Evolutionary conservation across 1,140 invertebrate genomes (phyloP), one percentile per base, ranked within the genome.

Genomic region (Ridgeia piscesae): DNA sequence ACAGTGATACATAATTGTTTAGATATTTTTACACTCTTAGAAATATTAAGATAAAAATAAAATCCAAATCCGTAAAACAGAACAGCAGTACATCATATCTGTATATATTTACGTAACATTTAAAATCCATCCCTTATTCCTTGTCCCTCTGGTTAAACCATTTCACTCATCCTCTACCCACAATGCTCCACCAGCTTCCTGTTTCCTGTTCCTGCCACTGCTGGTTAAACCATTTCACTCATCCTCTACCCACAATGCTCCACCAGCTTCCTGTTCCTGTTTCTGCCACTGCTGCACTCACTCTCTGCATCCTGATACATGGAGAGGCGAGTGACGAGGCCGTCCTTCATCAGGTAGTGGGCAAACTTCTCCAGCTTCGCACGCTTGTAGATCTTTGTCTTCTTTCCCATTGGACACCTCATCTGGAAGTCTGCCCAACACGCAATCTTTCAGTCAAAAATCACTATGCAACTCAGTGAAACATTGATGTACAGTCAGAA

Each of bases 351-450:
- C 2, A 97, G 96, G 94, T 98, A 98, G 0, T 97, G 97, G 0
- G 98, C 97, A 95, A 97, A 98, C 92, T 97, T 97, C 94, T 98
- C 97, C 0, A 98, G 96, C 90, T 97, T 96, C 0, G 97, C 96
- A 94, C 97, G 97, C 94, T 98, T 98, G 94, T 98, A 98, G 48
- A 97, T 96, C 35, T 97, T 97, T 0, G 95, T 97, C 95, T 98
- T 98, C 50, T 96, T 96, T 2, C 97, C 97, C 88, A 97, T 96
- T 0, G 98, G 98, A 96, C 97, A 98, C 33, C 97, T 96, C 94
- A 96, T 97, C 92, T 98, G 97, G 93, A 97, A 98, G 94, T 97
- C 98, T 97, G 94, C 93, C 58, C 14, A 95, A 96, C 93, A 92
- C 9, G 33, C 34, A 91, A 91, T 89, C 90, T 27, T 11, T 9